Evolutionary conservation across 1,140 invertebrate species (phyloP).

Genomic region (Trichonephila inaurata): DNA sequence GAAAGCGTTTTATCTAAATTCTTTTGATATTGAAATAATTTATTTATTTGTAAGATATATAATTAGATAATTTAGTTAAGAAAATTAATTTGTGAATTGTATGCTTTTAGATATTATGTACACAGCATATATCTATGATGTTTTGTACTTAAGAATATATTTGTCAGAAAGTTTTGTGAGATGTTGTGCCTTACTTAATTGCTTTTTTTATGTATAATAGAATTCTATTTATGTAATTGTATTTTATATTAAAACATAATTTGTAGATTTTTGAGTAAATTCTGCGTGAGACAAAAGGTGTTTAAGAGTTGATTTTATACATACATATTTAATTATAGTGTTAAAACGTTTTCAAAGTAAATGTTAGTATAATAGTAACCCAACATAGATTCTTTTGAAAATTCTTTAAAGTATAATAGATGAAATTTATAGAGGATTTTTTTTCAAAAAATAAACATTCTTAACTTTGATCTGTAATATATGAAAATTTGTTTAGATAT

Average conservation of each 20-base stretch:
- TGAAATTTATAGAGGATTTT: too few species aligned
- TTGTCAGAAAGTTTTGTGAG: not conserved
- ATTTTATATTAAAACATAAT: not conserved
- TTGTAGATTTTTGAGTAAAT: not conserved
- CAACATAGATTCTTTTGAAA: too few species aligned
- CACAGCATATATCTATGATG: not conserved
- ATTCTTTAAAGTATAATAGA: too few species aligned
- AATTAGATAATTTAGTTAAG: not conserved
- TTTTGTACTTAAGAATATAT: constrained; percentile 22
- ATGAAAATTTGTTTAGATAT: constrained; percentile 10
- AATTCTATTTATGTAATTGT: not conserved
- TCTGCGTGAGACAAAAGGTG: not conserved
- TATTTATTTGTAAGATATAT: constrained; percentile 31
- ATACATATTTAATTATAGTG: too few species aligned
- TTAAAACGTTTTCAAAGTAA: too few species aligned
- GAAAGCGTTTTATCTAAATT: not conserved
- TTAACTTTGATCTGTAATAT: not conserved
- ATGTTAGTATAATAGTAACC: too few species aligned
- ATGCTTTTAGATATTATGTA: not conserved
- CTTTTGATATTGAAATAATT: not conserved
- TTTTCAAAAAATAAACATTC: too few species aligned
- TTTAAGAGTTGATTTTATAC: not conserved
- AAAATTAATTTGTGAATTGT: not conserved
- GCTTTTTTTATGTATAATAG: not conserved
- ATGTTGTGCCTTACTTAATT: not conserved